Percentiles rank a stretch among this genome's conserved stretches.
These are phyloP conservation scores for Anodontia alba DNA, from an alignment of 2,888 invertebrate species.

Conservation along the genomic window DNA sequence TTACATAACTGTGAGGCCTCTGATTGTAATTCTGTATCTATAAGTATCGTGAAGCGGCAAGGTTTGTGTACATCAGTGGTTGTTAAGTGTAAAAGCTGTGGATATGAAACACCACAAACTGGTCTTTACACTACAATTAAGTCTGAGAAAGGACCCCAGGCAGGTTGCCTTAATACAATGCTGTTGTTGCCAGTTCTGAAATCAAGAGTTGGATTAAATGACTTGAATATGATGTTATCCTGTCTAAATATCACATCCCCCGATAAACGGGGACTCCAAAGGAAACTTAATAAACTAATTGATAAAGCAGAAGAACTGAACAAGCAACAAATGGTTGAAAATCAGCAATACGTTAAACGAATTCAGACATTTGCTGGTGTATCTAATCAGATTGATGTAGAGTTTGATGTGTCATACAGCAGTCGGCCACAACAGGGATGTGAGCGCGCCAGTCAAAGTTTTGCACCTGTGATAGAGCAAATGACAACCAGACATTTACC, in stretches of 20 bases:
- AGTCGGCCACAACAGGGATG: conserved; percentile 15
- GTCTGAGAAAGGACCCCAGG: neutral
- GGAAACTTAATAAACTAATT: conserved; percentile 1
- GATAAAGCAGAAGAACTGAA: conserved; percentile 3
- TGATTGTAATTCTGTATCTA: neutral
- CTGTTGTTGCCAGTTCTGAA: conserved; percentile 1
- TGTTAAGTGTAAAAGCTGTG: neutral
- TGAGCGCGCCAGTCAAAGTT: conserved; percentile 7
- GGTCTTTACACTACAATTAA: conserved; percentile 9
- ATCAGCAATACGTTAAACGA: conserved; percentile 12
- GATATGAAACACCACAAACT: neutral
- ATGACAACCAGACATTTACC: conserved; percentile 4
- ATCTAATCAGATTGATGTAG: neutral
- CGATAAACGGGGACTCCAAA: neutral
- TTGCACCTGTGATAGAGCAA: conserved; percentile 16
- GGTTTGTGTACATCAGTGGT: conserved; percentile 4
- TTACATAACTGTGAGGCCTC: neutral
- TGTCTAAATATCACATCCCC: conserved; percentile 9
- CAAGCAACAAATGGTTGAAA: conserved; percentile 11
- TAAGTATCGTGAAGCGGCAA: conserved; percentile 4
- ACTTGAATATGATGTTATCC: neutral
- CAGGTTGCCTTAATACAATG: neutral
- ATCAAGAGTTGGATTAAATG: conserved; percentile 5
- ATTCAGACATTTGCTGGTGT: conserved; percentile 4
- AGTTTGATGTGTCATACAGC: conserved; percentile 21